These are phyloP conservation scores for Ophion costatus DNA, from an alignment of 2,888 invertebrate genomes.

Conservation along the genomic window DNA sequence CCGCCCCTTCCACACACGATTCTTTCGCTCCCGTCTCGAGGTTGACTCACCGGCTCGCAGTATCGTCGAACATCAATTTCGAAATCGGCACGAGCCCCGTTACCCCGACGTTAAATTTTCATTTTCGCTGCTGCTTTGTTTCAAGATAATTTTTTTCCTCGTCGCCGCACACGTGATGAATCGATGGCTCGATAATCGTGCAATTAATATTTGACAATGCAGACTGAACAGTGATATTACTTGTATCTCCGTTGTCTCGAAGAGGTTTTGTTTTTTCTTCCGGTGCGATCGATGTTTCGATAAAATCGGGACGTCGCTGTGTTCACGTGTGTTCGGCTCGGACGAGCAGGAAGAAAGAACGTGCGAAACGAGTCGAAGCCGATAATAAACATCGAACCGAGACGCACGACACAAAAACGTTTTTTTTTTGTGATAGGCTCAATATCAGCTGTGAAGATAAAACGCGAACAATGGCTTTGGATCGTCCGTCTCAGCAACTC, in stretches of 20 bases:
- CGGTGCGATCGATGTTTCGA: neutral
- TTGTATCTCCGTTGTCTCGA: neutral
- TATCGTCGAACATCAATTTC: neutral
- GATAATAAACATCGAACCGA: constrained; percentile 3
- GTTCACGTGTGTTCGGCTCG: neutral
- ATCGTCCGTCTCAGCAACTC: constrained; percentile 12
- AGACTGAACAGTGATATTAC: neutral
- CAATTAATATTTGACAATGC: neutral
- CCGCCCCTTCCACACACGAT: neutral
- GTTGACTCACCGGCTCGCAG: neutral
- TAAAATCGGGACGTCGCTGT: neutral
- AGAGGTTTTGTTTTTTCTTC: neutral
- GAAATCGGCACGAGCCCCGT: neutral
- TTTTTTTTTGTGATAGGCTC: neutral
- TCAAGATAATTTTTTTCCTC: neutral
- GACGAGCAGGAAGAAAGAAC: neutral
- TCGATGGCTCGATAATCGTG: neutral
- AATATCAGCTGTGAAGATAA: neutral
- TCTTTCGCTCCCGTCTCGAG: neutral
- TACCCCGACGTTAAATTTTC: neutral
- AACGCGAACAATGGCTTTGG: neutral
- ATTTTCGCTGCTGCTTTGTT: neutral
- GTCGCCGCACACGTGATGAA: neutral
- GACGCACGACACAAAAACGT: neutral
- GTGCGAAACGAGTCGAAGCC: neutral